A percentile compares a stretch with the other conserved stretches of the same genome.
Conservation (phyloP, 2,113 vertebrate genomes). For the Oenanthe melanoleuca region DNA sequence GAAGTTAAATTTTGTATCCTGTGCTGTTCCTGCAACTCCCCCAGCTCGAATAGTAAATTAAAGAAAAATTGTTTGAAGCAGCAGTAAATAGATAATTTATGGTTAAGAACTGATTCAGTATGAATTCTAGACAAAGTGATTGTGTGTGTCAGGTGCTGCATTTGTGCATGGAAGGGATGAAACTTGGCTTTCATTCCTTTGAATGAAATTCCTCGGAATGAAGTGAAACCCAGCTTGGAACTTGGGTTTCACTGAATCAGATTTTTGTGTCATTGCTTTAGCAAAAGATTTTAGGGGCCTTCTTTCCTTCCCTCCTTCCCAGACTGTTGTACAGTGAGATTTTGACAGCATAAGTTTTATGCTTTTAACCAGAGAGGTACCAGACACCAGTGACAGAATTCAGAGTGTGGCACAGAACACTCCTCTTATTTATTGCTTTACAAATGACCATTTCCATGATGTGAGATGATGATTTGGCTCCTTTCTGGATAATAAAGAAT, state of each 20-base stretch:
- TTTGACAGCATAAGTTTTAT: not conserved
- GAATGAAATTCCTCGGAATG: not conserved
- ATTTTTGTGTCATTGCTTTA: not conserved
- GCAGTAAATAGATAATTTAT: not conserved
- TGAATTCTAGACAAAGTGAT: not conserved
- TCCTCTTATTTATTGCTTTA: slow-evolving; percentile 46
- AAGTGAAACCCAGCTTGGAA: not conserved
- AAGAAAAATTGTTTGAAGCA: not conserved
- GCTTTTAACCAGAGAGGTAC: slow-evolving; percentile 18
- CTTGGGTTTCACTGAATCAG: not conserved
- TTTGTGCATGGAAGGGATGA: not conserved
- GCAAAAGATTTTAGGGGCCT: slow-evolving; percentile 1
- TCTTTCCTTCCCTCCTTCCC: not conserved
- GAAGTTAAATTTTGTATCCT: not conserved
- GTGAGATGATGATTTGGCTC: slow-evolving; percentile 23
- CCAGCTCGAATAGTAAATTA: not conserved
- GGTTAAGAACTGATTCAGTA: not conserved
- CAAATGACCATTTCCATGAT: not conserved
- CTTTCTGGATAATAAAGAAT: slow-evolving; percentile 34
- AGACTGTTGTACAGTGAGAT: slow-evolving; percentile 26
- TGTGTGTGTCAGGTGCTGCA: not conserved
- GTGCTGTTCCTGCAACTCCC: not conserved
- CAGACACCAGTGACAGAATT: not conserved
- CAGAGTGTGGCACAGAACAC: not conserved
- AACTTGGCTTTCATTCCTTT: not conserved